Conservation (phyloP, 1,140 invertebrate species). For the Matsumurasca onukii region DNA sequence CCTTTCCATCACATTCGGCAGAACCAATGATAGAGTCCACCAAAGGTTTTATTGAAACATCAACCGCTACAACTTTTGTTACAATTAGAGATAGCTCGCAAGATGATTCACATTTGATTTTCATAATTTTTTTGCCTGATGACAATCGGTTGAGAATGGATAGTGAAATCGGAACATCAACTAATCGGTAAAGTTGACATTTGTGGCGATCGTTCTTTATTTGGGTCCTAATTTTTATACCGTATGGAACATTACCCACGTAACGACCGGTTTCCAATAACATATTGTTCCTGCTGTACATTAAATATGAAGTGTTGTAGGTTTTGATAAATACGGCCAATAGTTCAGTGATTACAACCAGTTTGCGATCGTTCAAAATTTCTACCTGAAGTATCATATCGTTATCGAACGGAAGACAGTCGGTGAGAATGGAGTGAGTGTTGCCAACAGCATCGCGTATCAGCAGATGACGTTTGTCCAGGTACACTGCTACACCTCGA, state of each 20-base stretch:
- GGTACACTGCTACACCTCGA: not conserved
- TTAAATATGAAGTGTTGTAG: not conserved
- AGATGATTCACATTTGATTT: too few species aligned
- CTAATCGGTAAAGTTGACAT: not conserved
- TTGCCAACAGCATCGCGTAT: not conserved
- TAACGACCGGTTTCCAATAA: not conserved
- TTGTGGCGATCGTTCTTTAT: not conserved
- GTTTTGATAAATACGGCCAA: slow-evolving; percentile 8
- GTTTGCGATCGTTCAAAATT: not conserved
- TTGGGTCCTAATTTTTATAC: not conserved
- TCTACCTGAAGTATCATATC: slow-evolving; percentile 11
- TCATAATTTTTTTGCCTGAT: too few species aligned
- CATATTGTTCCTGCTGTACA: slow-evolving; percentile 6
- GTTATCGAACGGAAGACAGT: slow-evolving; percentile 12
- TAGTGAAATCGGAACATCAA: not conserved
- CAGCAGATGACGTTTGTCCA: not conserved
- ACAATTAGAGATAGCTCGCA: too few species aligned
- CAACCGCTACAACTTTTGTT: too few species aligned
- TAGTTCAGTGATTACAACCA: not conserved
- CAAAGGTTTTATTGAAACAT: too few species aligned
- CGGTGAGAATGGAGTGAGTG: too few species aligned
- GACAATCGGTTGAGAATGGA: too few species aligned
- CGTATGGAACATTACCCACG: not conserved
- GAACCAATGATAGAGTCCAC: too few species aligned
- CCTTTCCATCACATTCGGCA: too few species aligned